Conservation (phyloP, 1,140 invertebrate genomes). For the Sycophila sp. region DNA sequence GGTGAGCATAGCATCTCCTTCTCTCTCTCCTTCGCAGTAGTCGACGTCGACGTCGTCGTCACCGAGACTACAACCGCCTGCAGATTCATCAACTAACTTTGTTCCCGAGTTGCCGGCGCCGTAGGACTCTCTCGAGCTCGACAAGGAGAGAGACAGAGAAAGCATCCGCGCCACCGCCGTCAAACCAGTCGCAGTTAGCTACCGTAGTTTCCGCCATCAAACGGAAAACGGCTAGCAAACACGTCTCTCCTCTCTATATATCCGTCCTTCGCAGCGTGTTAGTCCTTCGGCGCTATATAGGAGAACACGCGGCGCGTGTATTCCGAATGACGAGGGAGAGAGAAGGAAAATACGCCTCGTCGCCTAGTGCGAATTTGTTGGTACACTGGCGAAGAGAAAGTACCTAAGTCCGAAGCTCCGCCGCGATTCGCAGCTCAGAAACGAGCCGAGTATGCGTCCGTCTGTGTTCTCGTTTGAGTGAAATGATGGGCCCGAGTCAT, state of each 20-base stretch:
- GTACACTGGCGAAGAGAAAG: no score
- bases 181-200: conserved; percentile 62
- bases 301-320: background rate
- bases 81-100: conserved; percentile 66
- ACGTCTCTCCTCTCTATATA: conserved; percentile 33
- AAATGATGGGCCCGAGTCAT: conserved; percentile 8
- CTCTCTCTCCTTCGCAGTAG: background rate
- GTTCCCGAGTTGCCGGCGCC: conserved; percentile 50
- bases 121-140: conserved; percentile 49
- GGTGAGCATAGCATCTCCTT: conserved; percentile 8
- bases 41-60: background rate
- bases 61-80: conserved; percentile 55
- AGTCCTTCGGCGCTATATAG: background rate
- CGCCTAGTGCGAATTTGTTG: no score
- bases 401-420: no score
- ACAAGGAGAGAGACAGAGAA: background rate
- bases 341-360: no score
- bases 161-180: conserved; percentile 35
- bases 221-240: conserved; percentile 60
- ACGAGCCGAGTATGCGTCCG: background rate
- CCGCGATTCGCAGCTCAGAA: background rate
- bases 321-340: background rate
- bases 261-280: background rate
- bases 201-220: conserved; percentile 61
- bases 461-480: background rate